Percentiles rank a stretch among this genome's conserved stretches.
Conservation (phyloP, 1,140 invertebrate species). For the Arion vulgaris region DNA sequence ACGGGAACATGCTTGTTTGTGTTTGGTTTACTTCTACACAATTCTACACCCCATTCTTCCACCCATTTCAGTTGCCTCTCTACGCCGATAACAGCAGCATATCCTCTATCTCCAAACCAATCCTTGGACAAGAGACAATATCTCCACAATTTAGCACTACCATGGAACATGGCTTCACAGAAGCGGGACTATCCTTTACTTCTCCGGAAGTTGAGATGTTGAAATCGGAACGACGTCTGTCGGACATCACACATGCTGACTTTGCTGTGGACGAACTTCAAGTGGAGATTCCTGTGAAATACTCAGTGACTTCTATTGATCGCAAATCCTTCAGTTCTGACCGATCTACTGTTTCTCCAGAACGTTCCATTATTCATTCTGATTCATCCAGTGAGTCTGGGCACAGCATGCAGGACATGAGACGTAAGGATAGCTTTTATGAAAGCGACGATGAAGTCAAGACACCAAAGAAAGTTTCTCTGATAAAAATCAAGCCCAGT, state of each 20-base stretch:
- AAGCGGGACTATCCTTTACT: neutral
- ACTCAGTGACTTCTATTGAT: neutral
- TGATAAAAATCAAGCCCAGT: conserved; percentile 14
- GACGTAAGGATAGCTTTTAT: conserved; percentile 66
- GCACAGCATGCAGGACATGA: conserved; percentile 33
- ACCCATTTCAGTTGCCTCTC: conserved; percentile 24
- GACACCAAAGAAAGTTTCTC: conserved; percentile 37
- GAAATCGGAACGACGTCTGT: neutral
- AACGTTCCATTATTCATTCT: conserved; percentile 10
- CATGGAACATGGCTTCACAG: neutral
- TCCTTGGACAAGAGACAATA: neutral
- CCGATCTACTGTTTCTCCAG: conserved; percentile 5
- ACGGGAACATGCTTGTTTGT: too few relatives aligned
- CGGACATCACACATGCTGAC: neutral
- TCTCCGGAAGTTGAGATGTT: neutral
- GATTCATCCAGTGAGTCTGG: conserved; percentile 44
- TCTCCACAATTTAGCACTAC: neutral
- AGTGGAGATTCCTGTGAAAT: neutral
- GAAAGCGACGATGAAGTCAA: conserved; percentile 62
- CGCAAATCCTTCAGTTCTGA: conserved; percentile 34
- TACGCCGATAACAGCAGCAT: neutral
- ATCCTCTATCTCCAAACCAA: neutral
- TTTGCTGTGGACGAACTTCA: neutral
- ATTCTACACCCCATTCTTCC: neutral
- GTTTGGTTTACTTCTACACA: neutral